Base-by-base conservation (phyloP, 2,888 invertebrate genomes). In the Lepidocyrtinus sp. region DNA sequence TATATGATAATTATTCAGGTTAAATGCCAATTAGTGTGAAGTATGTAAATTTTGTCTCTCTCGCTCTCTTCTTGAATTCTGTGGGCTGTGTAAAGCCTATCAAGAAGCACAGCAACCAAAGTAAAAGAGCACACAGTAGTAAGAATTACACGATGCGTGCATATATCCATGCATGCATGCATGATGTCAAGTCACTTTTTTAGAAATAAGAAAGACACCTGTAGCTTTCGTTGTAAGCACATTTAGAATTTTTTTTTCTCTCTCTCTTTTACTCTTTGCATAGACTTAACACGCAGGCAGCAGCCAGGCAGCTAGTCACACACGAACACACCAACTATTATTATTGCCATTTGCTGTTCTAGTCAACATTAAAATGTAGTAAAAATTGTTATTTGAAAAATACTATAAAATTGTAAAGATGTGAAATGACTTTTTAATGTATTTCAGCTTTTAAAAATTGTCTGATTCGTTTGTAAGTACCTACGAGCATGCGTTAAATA, bases 1-100 rank as follows among this genome's bases (percentile, higher is more conserved):
- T 81, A 81, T 81, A 81, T 81, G 81, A 81, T 81, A 81, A 81
- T 81, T 81, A 81, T 81, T 81, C 81, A 81, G 81, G 81, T 81
- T 81, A 81, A 81, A 81, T 81, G 81, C 75, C 81, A 81, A 81
- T 81, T 81, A 81, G 81, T 81, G 81, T 81, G 81, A 81, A 81
- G 81, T 81, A 81, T 81, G 81, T 75, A 81, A 81, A 81, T 81
- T 75, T 80, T 80, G 74, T 72, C 24, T 72, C 63, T 72, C 72
- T 72, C 62, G 45, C 63, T 62, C 62, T 25, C 46, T 64, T 64
- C 62, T 19, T 21, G 36, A 36, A 36, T 12, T 12, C n/a, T 61
- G 36, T 78, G 67, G 72, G 61, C 55, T 65, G 69, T 61, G 12
- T 7, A 55, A 69, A 50, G 46, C 19, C 5, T 36, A 36, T 36